These are phyloP conservation scores for Deilephila porcellus DNA, from an alignment of 2,888 invertebrate genomes.

Conservation along the genomic window DNA sequence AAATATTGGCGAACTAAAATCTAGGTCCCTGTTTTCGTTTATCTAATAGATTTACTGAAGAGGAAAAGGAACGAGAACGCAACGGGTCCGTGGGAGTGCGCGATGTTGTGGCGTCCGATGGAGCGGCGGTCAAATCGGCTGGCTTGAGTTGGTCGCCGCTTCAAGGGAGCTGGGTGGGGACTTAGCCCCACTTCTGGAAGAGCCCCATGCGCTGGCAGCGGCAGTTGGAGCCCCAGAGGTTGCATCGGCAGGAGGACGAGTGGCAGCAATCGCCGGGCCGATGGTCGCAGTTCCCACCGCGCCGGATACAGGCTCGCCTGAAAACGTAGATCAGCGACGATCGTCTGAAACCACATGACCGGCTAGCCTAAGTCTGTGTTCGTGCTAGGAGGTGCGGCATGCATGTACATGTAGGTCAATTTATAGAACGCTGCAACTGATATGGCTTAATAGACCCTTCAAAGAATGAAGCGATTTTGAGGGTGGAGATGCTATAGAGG, in stretches of 20 bases:
- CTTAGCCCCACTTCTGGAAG: constrained; percentile 93
- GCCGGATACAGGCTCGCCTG: constrained; percentile 92
- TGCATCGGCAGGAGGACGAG: constrained; percentile 94
- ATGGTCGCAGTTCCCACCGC: constrained; percentile 94
- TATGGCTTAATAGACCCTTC: too few species aligned
- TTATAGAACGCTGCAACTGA: too few species aligned
- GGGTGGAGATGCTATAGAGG: too few species aligned
- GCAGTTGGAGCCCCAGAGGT: constrained; percentile 95
- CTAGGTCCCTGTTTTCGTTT: constrained; percentile 80
- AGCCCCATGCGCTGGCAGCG: constrained; percentile 94
- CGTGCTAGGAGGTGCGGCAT: constrained; percentile 46
- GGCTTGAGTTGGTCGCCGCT: constrained; percentile 72
- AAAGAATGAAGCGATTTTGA: too few species aligned
- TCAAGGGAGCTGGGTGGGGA: constrained; percentile 55
- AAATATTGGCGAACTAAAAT: constrained; percentile 78
- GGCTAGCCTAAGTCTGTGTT: constrained; percentile 76
- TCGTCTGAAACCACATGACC: constrained; percentile 89
- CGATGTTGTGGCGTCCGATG: constrained; percentile 71
- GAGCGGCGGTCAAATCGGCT: constrained; percentile 78
- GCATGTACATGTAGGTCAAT: constrained; percentile 25
- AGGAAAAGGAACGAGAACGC: constrained; percentile 58
- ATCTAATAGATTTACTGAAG: constrained; percentile 37
- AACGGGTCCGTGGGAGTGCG: constrained; percentile 73
- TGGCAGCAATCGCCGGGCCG: constrained; percentile 94
- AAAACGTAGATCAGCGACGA: constrained; percentile 94